These are phyloP conservation scores for Nephrotoma flavescens DNA, from an alignment of 2,888 invertebrate genomes.

Conservation along the genomic window DNA sequence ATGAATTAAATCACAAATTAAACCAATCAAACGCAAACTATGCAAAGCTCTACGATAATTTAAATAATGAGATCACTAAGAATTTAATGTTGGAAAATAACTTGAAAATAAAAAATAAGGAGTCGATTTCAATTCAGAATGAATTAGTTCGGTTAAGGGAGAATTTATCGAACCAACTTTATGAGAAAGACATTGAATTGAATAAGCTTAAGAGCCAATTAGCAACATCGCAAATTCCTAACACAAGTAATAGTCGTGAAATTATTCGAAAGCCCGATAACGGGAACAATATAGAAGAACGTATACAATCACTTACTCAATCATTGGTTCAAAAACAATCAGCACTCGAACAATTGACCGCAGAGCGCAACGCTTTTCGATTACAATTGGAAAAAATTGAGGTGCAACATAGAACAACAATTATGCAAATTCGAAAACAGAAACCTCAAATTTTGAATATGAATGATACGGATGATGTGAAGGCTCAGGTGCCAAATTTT, in stretches of 20 bases:
- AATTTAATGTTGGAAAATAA: conserved; percentile 28
- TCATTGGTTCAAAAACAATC: conserved; percentile 76
- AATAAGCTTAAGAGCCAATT: conserved; percentile 37
- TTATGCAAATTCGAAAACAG: conserved; percentile 37
- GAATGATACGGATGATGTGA: conserved; percentile 53
- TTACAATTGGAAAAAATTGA: conserved; percentile 71
- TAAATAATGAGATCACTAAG: conserved; percentile 34
- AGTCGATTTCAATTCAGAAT: conserved; percentile 28
- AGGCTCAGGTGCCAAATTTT: conserved; percentile 52
- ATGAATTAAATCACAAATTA: conserved; percentile 7
- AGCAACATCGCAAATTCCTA: conserved; percentile 8
- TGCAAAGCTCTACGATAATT: conserved; percentile 17
- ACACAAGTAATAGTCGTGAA: background rate
- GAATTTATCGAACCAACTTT: conserved; percentile 16
- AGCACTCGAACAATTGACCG: conserved; percentile 63
- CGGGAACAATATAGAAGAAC: conserved; percentile 20
- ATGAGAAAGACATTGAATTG: conserved; percentile 35
- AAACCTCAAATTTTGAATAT: conserved; percentile 38
- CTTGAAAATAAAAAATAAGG: conserved; percentile 27
- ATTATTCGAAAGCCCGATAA: background rate
- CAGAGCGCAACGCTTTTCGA: conserved; percentile 71
- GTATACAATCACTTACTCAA: conserved; percentile 54
- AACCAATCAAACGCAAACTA: background rate
- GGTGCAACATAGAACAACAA: conserved; percentile 41
- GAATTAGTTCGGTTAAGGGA: conserved; percentile 27